phyloP scores from a whole-genome alignment of 2,797 vertebrate genomes.

The Lacerta agilis region DNA sequence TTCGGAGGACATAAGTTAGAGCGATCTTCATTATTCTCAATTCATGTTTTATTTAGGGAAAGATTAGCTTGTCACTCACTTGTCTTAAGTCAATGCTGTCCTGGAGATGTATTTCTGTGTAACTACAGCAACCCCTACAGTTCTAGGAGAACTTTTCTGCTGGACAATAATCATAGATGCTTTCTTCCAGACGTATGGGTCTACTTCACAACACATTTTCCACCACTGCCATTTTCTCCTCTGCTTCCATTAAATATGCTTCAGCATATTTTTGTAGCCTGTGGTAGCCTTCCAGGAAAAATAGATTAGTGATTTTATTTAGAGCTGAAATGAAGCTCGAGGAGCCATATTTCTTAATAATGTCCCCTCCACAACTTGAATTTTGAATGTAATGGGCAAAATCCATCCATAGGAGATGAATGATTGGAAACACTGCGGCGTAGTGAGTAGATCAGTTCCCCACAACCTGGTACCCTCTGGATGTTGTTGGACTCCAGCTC shows the following conservation, averaged over 20 bases:
- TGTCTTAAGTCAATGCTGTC: neutral
- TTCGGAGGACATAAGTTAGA: slow-evolving; percentile 22
- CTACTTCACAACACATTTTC: neutral
- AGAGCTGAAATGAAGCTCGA: neutral
- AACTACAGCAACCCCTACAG: slow-evolving; percentile 26
- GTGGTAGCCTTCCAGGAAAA: neutral
- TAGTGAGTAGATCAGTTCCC: neutral
- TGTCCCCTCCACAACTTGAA: neutral
- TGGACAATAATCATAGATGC: neutral
- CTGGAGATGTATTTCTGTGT: slow-evolving; percentile 27
- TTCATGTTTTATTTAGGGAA: slow-evolving; percentile 61
- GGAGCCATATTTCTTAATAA: neutral
- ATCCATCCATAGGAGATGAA: neutral
- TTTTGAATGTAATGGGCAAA: neutral
- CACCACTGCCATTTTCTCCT: slow-evolving; percentile 6
- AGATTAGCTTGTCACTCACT: slow-evolving; percentile 50
- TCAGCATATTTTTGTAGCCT: slow-evolving; percentile 30
- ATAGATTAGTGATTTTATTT: neutral
- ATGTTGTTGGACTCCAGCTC: no score
- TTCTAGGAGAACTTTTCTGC: slow-evolving; percentile 18
- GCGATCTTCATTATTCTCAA: slow-evolving; percentile 44
- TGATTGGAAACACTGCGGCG: neutral
- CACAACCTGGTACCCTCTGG: no score
- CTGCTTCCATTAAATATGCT: neutral
- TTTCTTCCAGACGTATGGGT: neutral